phyloP scores from a whole-genome alignment of 1,140 invertebrate genomes.

The Helicoverpa zea region DNA sequence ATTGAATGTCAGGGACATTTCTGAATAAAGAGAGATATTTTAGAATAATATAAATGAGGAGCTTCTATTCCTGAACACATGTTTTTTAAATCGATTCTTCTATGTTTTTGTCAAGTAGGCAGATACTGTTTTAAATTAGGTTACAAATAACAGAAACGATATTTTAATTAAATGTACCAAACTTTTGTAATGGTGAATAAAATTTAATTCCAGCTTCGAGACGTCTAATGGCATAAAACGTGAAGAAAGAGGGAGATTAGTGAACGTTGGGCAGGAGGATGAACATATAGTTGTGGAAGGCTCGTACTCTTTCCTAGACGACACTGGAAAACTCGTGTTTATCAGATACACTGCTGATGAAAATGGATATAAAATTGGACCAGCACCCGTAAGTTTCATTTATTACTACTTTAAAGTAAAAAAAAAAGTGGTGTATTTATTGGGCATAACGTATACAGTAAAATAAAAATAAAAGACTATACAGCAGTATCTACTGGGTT shows the following conservation, averaged over 20 bases:
- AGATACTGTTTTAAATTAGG: too few relatives aligned
- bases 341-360: conserved; percentile 86
- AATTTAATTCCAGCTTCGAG: conserved; percentile 53
- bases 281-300: conserved; percentile 63
- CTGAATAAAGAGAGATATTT: not conserved
- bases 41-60: not conserved
- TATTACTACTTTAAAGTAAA: not conserved
- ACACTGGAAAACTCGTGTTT: conserved; percentile 77
- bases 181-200: not conserved
- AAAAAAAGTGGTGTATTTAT: too few relatives aligned
- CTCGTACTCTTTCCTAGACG: conserved; percentile 83
- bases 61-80: too few relatives aligned
- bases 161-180: not conserved
- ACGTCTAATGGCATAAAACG: conserved; percentile 48
- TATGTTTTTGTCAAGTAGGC: too few relatives aligned
- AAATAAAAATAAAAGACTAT: too few relatives aligned
- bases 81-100: not conserved
- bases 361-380: conserved; percentile 78
- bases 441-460: too few relatives aligned
- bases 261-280: conserved; percentile 48
- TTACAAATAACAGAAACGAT: too few relatives aligned
- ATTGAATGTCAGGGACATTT: not conserved
- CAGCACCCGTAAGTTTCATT: conserved; percentile 27
- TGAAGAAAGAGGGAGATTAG: conserved; percentile 50
- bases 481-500: too few relatives aligned